Conservation (phyloP, 2,888 invertebrate genomes). For the Acrocyrtus sp. region DNA sequence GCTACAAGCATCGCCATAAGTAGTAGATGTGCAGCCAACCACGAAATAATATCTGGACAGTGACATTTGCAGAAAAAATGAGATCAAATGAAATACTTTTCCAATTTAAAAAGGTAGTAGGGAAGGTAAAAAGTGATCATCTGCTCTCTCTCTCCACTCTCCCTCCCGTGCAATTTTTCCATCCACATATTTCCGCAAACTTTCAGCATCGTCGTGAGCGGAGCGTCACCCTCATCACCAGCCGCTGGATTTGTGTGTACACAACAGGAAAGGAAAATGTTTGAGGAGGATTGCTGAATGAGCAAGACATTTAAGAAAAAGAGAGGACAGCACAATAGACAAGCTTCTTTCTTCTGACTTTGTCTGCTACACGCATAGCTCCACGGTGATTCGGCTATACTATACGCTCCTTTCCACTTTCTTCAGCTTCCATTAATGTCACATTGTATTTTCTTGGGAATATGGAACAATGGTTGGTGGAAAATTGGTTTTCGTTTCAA, state of each 20-base stretch:
- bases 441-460: conserved; percentile 43
- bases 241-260: neutral
- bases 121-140: conserved; percentile 9
- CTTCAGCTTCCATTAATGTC: conserved; percentile 32
- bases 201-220: neutral
- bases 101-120: neutral
- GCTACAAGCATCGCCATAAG: neutral
- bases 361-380: no score
- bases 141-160: neutral
- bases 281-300: neutral
- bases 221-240: neutral
- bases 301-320: neutral
- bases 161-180: neutral
- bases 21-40: neutral
- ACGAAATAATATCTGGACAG: no score
- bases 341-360: neutral
- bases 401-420: conserved; percentile 13
- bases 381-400: no score
- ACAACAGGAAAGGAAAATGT: neutral
- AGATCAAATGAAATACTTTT: conserved; percentile 1
- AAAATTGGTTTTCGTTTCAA: conserved; percentile 48
- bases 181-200: no score
- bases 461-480: conserved; percentile 45
- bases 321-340: neutral
- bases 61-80: no score